Conservation (phyloP, 1,140 invertebrate genomes). For the Drosophila gunungcola region DNA sequence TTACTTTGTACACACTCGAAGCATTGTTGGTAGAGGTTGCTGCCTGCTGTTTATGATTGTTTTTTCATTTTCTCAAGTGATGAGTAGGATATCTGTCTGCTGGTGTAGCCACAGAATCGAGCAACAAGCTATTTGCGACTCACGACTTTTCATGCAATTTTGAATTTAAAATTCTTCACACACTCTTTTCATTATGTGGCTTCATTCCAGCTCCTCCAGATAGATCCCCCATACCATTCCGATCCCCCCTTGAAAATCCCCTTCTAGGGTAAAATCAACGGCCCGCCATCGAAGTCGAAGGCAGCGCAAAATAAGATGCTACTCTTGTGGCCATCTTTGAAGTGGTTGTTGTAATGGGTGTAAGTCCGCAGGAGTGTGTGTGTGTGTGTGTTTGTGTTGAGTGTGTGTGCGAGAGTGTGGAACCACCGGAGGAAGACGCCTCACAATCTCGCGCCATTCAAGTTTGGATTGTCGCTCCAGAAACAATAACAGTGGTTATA, state of each 20-base stretch:
- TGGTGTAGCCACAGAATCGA: conserved; percentile 30
- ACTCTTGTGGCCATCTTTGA: conserved; percentile 81
- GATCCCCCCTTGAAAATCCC: not conserved
- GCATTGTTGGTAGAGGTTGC: conserved; percentile 51
- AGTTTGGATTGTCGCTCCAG: conserved; percentile 68
- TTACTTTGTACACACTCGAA: conserved; percentile 72
- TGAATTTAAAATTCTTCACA: conserved; percentile 84
- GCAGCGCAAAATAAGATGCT: conserved; percentile 76
- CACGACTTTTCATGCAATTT: conserved; percentile 83
- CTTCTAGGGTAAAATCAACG: conserved; percentile 50
- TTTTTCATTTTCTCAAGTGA: conserved; percentile 84
- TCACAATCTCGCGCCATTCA: conserved; percentile 75
- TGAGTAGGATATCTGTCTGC: conserved; percentile 81
- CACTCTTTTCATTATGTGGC: conserved; percentile 82
- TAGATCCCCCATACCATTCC: conserved; percentile 4
- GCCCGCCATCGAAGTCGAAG: conserved; percentile 74
- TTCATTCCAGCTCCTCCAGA: conserved; percentile 53
- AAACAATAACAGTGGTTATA: conserved; percentile 47
- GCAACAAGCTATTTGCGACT: conserved; percentile 82
- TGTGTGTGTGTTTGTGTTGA: not conserved
- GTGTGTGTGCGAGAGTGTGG: conserved; percentile 29
- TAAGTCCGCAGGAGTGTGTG: conserved; percentile 16
- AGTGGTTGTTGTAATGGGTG: conserved; percentile 76
- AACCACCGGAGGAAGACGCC: conserved; percentile 60
- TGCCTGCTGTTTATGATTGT: conserved; percentile 80